Percentiles rank a stretch among this genome's conserved stretches.
These are phyloP conservation scores for Lasioglossum morio DNA, from an alignment of 2,888 invertebrate species.

Conservation along the genomic window DNA sequence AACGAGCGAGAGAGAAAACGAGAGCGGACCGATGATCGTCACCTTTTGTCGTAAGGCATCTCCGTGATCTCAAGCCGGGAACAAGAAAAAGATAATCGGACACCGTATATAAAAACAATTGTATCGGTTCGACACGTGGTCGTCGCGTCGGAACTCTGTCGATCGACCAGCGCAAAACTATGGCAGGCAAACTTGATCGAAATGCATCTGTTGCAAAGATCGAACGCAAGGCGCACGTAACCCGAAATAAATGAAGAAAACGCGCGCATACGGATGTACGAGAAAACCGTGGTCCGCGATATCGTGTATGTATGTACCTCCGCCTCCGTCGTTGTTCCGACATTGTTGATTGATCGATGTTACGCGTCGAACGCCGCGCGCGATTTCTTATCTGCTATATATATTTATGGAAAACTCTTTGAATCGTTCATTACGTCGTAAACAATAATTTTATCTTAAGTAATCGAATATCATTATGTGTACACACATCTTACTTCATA, in stretches of 20 bases:
- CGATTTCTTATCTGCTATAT: slow-evolving; percentile 42
- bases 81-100: background rate
- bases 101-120: slow-evolving; percentile 6
- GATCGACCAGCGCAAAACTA: slow-evolving; percentile 4
- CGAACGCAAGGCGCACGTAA: too few relatives aligned
- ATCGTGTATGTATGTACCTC: slow-evolving; percentile 22
- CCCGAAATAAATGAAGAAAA: background rate
- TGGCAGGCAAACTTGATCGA: background rate
- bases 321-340: slow-evolving; percentile 42
- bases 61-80: slow-evolving; percentile 2
- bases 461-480: slow-evolving; percentile 61
- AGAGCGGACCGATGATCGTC: slow-evolving; percentile 5
- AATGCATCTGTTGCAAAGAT: too few relatives aligned
- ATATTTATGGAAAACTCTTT: slow-evolving; percentile 45
- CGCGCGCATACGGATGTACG: background rate
- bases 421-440: slow-evolving; percentile 54
- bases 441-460: slow-evolving; percentile 61
- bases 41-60: background rate
- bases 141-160: background rate
- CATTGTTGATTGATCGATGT: slow-evolving; percentile 26
- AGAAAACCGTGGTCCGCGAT: background rate
- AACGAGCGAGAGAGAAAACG: background rate
- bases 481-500: slow-evolving; percentile 61
- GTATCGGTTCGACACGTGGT: background rate
- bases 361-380: slow-evolving; percentile 33